Percentiles rank a stretch among this genome's conserved stretches.
Conservation (phyloP, 2,888 invertebrate genomes). For the Ligdia adustata region DNA sequence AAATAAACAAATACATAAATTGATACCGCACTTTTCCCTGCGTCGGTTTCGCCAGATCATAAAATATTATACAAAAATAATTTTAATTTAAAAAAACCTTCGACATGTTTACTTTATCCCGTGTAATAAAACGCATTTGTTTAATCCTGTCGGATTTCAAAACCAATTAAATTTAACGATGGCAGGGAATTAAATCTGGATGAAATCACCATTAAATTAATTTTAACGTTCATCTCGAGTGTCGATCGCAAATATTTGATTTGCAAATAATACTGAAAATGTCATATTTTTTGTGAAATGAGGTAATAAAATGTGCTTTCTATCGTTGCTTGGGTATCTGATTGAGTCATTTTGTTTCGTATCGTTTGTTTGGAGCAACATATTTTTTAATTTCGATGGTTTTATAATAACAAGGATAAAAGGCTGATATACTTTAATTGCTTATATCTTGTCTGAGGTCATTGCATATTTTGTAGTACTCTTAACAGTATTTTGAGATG, state of each 20-base stretch:
- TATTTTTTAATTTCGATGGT: too few relatives aligned
- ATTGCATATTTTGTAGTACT: too few relatives aligned
- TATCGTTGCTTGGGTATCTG: too few relatives aligned
- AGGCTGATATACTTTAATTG: too few relatives aligned
- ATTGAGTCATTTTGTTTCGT: too few relatives aligned
- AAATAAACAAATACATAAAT: slow-evolving; percentile 3
- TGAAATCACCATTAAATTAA: slow-evolving; percentile 16
- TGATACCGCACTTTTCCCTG: neutral
- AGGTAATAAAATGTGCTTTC: neutral
- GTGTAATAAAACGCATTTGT: slow-evolving; percentile 24
- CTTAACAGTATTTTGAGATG: too few relatives aligned
- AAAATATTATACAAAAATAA: slow-evolving; percentile 13
- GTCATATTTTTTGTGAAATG: slow-evolving; percentile 30
- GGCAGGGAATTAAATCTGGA: slow-evolving; percentile 9
- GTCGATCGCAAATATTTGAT: slow-evolving; percentile 6
- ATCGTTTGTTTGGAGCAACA: too few relatives aligned
- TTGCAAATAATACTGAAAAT: slow-evolving; percentile 1
- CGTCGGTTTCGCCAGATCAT: neutral
- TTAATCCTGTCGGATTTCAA: slow-evolving; percentile 24
- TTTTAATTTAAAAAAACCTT: slow-evolving; percentile 14
- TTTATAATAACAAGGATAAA: too few relatives aligned
- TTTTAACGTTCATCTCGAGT: slow-evolving; percentile 13
- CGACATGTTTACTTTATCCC: too few relatives aligned
- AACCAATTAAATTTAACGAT: slow-evolving; percentile 36
- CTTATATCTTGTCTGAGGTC: too few relatives aligned